phyloP scores from a whole-genome alignment of 2,113 vertebrate genomes.

The Paedocypris sp. region DNA sequence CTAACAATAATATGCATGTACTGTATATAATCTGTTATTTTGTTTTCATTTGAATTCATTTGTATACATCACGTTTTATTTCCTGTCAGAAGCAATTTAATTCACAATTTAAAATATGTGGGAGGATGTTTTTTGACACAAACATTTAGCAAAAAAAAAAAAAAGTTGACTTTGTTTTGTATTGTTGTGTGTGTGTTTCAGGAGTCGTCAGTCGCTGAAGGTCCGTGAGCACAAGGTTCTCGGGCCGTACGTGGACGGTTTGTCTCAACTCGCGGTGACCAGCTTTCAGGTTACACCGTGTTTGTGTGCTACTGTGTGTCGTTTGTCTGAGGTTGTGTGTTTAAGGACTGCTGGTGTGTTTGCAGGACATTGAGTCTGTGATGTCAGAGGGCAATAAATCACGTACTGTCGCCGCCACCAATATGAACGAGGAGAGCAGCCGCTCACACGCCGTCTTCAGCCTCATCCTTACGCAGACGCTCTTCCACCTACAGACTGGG shows the following conservation, averaged over 20 bases:
- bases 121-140: too few relatives aligned
- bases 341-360: not conserved
- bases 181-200: too few relatives aligned
- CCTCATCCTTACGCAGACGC: constrained; percentile 77
- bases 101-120: too few relatives aligned
- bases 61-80: too few relatives aligned
- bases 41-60: too few relatives aligned
- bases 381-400: constrained; percentile 87
- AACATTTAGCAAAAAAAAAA: too few relatives aligned
- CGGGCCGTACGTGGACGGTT: constrained; percentile 90
- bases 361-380: constrained; percentile 75
- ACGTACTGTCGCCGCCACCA: constrained; percentile 77
- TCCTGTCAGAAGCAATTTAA: too few relatives aligned
- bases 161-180: too few relatives aligned
- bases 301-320: not conserved
- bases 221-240: constrained; percentile 95
- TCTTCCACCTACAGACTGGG: constrained; percentile 73
- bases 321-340: not conserved
- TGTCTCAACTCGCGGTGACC: constrained; percentile 92
- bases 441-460: constrained; percentile 81
- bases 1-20: too few relatives aligned
- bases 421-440: constrained; percentile 87
- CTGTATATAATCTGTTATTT: too few relatives aligned
- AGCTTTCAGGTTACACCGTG: constrained; percentile 75
- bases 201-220: constrained; percentile 87